Conservation (phyloP, 2,113 vertebrate genomes). For the Perca flavescens region DNA sequence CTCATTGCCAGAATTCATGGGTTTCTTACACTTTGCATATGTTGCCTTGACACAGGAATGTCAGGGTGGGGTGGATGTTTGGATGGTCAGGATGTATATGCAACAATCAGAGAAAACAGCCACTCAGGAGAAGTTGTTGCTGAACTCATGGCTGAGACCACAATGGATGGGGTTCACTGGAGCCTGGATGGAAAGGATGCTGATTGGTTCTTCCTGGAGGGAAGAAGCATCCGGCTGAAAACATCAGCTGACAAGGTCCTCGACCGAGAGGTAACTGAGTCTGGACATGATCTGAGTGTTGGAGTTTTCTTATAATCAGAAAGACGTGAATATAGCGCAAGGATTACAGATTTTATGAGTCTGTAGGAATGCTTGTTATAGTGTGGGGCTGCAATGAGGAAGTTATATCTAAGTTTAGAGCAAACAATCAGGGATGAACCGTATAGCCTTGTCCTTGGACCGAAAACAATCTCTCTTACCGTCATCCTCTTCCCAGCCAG, state of each 20-base stretch:
- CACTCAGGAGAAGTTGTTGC: slow-evolving; percentile 83
- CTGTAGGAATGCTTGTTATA: neutral
- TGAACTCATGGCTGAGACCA: slow-evolving; percentile 74
- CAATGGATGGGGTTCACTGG: slow-evolving; percentile 72
- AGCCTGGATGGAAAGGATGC: slow-evolving; percentile 84
- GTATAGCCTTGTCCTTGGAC: slow-evolving; percentile 38
- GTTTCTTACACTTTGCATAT: neutral
- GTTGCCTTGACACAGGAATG: slow-evolving; percentile 59
- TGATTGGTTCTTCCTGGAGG: slow-evolving; percentile 89
- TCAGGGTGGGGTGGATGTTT: slow-evolving; percentile 83
- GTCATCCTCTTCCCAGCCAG: slow-evolving; percentile 43
- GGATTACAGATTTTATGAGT: neutral
- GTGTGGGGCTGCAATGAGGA: neutral
- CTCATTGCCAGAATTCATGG: neutral
- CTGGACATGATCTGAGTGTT: neutral
- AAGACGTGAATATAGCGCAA: neutral
- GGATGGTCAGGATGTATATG: slow-evolving; percentile 84
- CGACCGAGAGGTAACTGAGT: slow-evolving; percentile 86
- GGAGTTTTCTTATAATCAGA: neutral
- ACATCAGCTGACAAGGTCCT: slow-evolving; percentile 78
- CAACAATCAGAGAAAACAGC: slow-evolving; percentile 87
- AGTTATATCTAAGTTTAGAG: slow-evolving; percentile 34
- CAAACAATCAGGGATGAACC: slow-evolving; percentile 33
- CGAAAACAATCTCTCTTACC: slow-evolving; percentile 48
- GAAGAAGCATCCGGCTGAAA: slow-evolving; percentile 84